These are phyloP conservation scores for Masticophis lateralis DNA, from an alignment of 2,797 vertebrate species.

Conservation along the genomic window DNA sequence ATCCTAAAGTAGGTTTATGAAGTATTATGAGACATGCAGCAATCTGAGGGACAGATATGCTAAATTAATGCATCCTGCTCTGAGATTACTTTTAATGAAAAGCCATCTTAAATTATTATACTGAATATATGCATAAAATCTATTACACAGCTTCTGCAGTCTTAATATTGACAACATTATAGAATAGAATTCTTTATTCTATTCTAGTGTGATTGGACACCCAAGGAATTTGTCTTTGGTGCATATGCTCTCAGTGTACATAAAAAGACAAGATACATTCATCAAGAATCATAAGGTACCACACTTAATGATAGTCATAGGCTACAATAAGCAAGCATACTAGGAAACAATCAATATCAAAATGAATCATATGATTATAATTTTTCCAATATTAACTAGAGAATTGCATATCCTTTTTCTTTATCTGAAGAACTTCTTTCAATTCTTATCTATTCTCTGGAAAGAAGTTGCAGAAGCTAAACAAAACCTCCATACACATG, in stretches of 20 bases:
- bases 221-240: no score
- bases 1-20: background rate
- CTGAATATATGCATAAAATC: background rate
- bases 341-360: no score
- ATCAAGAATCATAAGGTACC: no score
- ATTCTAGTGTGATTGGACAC: no score
- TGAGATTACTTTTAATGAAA: background rate
- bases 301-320: no score
- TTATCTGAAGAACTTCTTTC: background rate
- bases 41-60: background rate
- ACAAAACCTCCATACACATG: background rate
- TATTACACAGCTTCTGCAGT: background rate
- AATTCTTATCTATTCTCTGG: background rate
- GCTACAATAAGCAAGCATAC: no score
- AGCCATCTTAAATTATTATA: background rate
- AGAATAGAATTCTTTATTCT: no score
- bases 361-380: background rate
- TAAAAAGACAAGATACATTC: no score
- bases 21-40: background rate
- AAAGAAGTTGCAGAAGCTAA: background rate
- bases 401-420: background rate
- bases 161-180: slow-evolving; percentile 14
- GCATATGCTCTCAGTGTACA: no score
- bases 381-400: slow-evolving; percentile 6
- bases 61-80: background rate